phyloP scores from a whole-genome alignment of 2,888 invertebrate species.

The Deroplatys truncata region DNA sequence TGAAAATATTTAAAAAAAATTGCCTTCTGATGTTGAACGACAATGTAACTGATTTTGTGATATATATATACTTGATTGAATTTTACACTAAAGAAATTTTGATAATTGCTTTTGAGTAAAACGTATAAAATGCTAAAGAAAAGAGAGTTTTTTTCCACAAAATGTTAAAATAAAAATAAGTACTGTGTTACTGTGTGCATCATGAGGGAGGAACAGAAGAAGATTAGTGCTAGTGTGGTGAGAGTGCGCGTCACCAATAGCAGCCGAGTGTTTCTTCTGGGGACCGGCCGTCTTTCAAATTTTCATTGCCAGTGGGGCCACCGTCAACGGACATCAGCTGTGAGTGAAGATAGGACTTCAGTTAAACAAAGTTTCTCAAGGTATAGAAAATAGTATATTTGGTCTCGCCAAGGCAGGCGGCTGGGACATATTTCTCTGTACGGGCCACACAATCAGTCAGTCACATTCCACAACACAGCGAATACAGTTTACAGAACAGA shows the following conservation, averaged over 20 bases:
- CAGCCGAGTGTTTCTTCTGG: background rate
- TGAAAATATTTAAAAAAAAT: slow-evolving; percentile 22
- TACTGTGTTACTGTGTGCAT: slow-evolving; percentile 20
- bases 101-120: slow-evolving; percentile 33
- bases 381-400: background rate
- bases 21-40: slow-evolving; percentile 32
- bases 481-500: slow-evolving; percentile 31
- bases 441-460: background rate
- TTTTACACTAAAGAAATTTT: slow-evolving; percentile 33
- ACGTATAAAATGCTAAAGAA: slow-evolving; percentile 22
- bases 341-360: slow-evolving; percentile 28
- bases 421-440: slow-evolving; percentile 11
- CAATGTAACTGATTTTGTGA: slow-evolving; percentile 33
- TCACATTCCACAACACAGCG: slow-evolving; percentile 24
- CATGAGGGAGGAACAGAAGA: background rate
- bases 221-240: background rate
- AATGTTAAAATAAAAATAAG: background rate
- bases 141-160: slow-evolving; percentile 19
- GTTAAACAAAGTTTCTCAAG: background rate
- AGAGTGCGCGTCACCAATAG: background rate
- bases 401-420: slow-evolving; percentile 18
- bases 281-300: background rate
- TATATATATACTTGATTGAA: slow-evolving; percentile 32
- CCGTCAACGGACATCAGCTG: background rate
- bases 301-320: slow-evolving; percentile 12